Evolutionary conservation across 2,797 vertebrate genomes (phyloP), one percentile per base, ranked within the genome.

Genomic region (Aulostomus chinensis): DNA sequence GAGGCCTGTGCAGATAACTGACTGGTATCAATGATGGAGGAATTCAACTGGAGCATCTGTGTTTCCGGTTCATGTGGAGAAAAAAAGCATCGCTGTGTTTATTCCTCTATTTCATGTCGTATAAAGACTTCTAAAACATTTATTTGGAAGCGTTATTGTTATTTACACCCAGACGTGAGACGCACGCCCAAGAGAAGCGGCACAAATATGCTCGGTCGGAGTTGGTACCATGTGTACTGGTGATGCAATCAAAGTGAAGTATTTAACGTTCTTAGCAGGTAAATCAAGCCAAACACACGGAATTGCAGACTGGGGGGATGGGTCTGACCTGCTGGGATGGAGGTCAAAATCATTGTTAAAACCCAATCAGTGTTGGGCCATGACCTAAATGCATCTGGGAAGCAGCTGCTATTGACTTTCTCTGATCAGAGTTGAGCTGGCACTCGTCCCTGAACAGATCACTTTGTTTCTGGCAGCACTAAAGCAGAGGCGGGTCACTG

Each of bases 391-490:
- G 63, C 56, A 68, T 26, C 16, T 0, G 25, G 50, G 52, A 65
- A 69, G 58, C 66, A 56, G 58, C 13, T 9, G 7, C 21, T 66
- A 85, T 85, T 22, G 81, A 84, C 38, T 39, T 58, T 47, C 17
- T 59, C 42, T 52, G 20, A 12, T 45, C 49, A 73, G 35, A 54
- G 50, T 36, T 21, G 39, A 21, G 69, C 41, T 69, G 76, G 64
- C 63, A 68, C 6, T 16, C 20, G 13, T 69, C 60, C 75, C 59
- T 46, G 10, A 13, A 17, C 60, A 12, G 47, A 17, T 56, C 71
- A 59, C 53, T 75, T 53, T 57, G 49, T 62, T 21, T 50, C 31
- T 58, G 62, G 56, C 57, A 68, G 10, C 46, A 30, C 7, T 5
- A 45, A 8, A 33, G 48, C 14, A 46, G 40, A 69, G 48, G 55